These are phyloP conservation scores for Babylonia areolata DNA, from an alignment of 1,140 invertebrate species.

Conservation along the genomic window DNA sequence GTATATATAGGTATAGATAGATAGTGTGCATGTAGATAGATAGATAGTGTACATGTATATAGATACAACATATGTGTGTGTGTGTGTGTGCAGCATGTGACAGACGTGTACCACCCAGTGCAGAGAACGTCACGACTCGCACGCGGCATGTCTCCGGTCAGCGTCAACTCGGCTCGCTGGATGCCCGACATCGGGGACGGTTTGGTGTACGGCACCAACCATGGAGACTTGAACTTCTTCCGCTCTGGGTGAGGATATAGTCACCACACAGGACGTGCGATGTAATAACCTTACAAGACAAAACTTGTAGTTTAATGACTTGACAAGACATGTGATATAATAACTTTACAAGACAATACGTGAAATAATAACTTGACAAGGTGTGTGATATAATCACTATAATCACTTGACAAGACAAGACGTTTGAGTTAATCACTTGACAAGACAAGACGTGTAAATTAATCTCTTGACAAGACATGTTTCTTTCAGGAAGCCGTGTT, in stretches of 20 bases:
- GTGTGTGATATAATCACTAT: too few species aligned
- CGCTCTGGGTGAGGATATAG: conserved; percentile 65
- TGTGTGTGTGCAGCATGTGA: conserved; percentile 77
- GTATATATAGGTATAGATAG: too few species aligned
- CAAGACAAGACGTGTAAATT: too few species aligned
- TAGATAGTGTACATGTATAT: not conserved
- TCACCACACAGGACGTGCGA: too few species aligned
- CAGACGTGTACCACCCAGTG: conserved; percentile 81
- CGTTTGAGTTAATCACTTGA: too few species aligned
- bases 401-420: too few species aligned
- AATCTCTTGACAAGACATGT: too few species aligned
- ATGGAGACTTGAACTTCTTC: conserved; percentile 85
- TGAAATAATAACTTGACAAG: too few species aligned
- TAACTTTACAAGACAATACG: not conserved
- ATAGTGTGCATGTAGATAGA: too few species aligned
- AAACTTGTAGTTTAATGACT: conserved; percentile 3
- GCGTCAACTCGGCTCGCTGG: conserved; percentile 90
- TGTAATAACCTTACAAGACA: too few species aligned
- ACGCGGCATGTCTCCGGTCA: conserved; percentile 78
- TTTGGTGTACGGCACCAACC: conserved; percentile 89
- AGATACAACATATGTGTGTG: conserved; percentile 46
- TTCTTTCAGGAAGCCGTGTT: too few species aligned
- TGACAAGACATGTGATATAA: not conserved
- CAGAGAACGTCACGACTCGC: not conserved
- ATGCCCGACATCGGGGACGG: conserved; percentile 88